Evolutionary conservation across 2,888 invertebrate genomes (phyloP), one percentile per base, ranked within the genome.

Genomic region (Coleophora deauratella): DNA sequence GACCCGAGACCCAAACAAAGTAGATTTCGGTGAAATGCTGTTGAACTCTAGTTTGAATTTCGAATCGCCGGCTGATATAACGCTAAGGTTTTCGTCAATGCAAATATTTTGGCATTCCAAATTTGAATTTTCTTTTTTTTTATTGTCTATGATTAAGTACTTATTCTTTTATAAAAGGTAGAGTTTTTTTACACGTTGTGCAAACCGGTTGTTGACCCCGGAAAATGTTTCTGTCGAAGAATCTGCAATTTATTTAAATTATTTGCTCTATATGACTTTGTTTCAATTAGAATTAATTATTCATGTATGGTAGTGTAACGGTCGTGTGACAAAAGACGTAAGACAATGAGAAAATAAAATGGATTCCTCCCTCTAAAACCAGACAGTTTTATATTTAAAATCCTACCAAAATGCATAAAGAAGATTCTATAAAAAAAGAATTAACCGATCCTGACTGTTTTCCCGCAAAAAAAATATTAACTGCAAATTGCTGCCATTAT

Each of bases 1-100:
- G 82, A 81, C 79, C 77, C 66, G 57, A 74, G 78, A 80, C 84
- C 84, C 82, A 84, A 84, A 85, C 84, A 84, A 81, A 79, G 82
- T 82, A 75, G 79, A 82, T 79, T 85, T 84, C 79, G 84, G 82
- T 84, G 81, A 80, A 82, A 80, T 76, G 84, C 72, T 81, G 72
- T 81, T 84, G 84, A 84, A 84, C 85, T 76, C 79, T 75, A 79
- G 77, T 72, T 75, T 67, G 72, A 75, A 75, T 21, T 21, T 21
- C 21, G 21, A 21, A 21, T 21, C 21, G 21, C 21, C 21, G 71
- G 73, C 69, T 65, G 74, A 71, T 59, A 58, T 59, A 58, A 59
- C 68, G 62, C 67, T 67, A 64, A 21, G 21, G 63, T 58, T 64
- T 57, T 60, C 53, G 58, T 59, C 56, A 62, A 63, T 59, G 76